These are phyloP conservation scores for Philotrypesis tridentata DNA, from an alignment of 1,140 invertebrate species.

Conservation along the genomic window DNA sequence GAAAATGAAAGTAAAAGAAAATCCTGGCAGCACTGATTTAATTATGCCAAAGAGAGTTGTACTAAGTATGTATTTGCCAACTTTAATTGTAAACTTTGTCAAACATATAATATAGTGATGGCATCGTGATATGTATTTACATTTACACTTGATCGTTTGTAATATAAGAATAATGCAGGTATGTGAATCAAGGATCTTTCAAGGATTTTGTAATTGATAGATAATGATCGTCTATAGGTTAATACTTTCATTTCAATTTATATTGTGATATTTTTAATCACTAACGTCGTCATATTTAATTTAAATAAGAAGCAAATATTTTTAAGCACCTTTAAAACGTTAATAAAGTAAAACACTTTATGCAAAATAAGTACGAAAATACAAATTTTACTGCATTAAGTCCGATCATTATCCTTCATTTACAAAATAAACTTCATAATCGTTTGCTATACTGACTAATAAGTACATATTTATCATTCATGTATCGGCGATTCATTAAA, in stretches of 20 bases:
- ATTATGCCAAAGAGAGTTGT: constrained; percentile 37
- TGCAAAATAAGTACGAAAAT: not conserved
- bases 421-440: constrained; percentile 16
- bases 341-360: constrained; percentile 34
- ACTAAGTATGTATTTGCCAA: not conserved
- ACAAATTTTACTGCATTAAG: not conserved
- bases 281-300: constrained; percentile 9
- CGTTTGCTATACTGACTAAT: not conserved
- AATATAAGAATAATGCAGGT: constrained; percentile 37
- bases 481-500: not conserved
- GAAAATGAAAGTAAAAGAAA: not conserved
- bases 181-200: constrained; percentile 5
- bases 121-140: constrained; percentile 42
- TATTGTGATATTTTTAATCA: constrained; percentile 25
- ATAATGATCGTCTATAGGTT: constrained; percentile 38
- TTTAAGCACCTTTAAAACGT: constrained; percentile 7
- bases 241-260: constrained; percentile 36
- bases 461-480: constrained; percentile 18
- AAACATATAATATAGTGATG: constrained; percentile 34
- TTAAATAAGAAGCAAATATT: constrained; percentile 39
- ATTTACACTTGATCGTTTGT: constrained; percentile 43
- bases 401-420: constrained; percentile 43
- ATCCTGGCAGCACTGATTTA: constrained; percentile 34
- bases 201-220: constrained; percentile 36
- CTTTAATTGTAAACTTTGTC: constrained; percentile 43